Evolutionary conservation across 2,888 invertebrate species (phyloP), one percentile per base, ranked within the genome.

Genomic region (Rhabditoides inermis): DNA sequence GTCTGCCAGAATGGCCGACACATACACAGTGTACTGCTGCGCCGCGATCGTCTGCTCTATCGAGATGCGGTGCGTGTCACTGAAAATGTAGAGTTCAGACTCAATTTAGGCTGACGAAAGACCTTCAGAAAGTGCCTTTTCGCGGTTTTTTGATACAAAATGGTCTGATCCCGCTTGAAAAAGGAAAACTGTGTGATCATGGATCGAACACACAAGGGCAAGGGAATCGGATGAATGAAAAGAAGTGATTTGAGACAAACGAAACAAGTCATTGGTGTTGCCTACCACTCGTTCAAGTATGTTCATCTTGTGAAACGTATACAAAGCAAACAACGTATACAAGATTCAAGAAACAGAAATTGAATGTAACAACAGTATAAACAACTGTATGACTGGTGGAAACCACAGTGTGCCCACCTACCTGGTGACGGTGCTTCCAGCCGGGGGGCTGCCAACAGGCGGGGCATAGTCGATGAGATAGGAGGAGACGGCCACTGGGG

Each of bases 11-110:
- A 69, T 52, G 1, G 69, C 71, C 27, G 61, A 61, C 7, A 72
- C 55, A 20, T 60, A 61, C 15, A 72, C 56, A 1, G 63, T 56
- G 52, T 72, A 72, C 40, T 72, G 71, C n/a, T 67, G 58, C 15
- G 72, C 69, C 1, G 72, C 65, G 23, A 68, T 61, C 7, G 72
- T 70, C 28, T 67, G 60, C 53, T 72, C 66, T 42, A 72, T 60
- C 27, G 60, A 37, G 7, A 65, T 58, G 18, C 61, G 52, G 26
- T 57, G 53, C 1, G 60, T 60, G 39, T 58, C 59, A 26, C 65
- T 65, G 55, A 20, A 60, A 49, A 28, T 7, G 45, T 15, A 23
- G 37, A 1, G 20, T 20, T 42, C 25, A 22, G 18, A 40, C 18
- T n/a, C 3, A 26, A 27, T 15, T 10, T 15, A 44, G n/a, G 7